Evolutionary conservation across 2,113 vertebrate species (phyloP).

Genomic region (Lipophrys pholis): DNA sequence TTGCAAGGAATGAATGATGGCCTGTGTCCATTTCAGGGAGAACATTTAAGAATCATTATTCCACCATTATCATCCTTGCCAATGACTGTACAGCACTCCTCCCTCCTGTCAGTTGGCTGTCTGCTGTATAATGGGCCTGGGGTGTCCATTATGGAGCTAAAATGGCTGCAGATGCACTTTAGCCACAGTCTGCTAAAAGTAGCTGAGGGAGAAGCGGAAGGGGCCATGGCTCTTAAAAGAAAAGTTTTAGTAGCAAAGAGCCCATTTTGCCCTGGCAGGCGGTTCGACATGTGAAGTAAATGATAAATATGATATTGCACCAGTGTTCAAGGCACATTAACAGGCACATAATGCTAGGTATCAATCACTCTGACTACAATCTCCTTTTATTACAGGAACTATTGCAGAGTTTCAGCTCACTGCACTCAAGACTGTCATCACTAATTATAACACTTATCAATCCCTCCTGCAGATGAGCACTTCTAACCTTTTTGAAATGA

Average conservation of each 20-base stretch:
- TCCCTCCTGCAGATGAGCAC: too few relatives aligned
- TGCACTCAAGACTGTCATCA: too few relatives aligned
- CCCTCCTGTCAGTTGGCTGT: conserved; percentile 60
- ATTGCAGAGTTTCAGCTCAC: neutral
- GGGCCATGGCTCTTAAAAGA: neutral
- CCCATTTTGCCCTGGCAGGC: too few relatives aligned
- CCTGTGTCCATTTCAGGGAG: conserved; percentile 57
- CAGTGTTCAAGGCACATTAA: neutral
- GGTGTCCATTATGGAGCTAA: conserved; percentile 66
- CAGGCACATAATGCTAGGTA: neutral
- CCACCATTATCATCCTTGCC: conserved; percentile 74
- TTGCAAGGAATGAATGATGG: conserved; percentile 69
- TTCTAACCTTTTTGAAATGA: too few relatives aligned
- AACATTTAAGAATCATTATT: conserved; percentile 78
- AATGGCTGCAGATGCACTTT: conserved; percentile 57
- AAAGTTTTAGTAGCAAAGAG: too few relatives aligned
- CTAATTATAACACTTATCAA: too few relatives aligned
- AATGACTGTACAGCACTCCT: conserved; percentile 62
- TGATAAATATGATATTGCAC: neutral
- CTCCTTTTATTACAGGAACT: neutral
- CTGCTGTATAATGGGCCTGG: conserved; percentile 62
- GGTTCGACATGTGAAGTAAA: neutral
- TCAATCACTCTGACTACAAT: neutral
- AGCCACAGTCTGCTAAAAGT: conserved; percentile 36
- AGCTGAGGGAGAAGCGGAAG: neutral